Evolutionary conservation across 2,113 vertebrate species (phyloP).

Genomic region (Gnathonemus echidnorhynchus): DNA sequence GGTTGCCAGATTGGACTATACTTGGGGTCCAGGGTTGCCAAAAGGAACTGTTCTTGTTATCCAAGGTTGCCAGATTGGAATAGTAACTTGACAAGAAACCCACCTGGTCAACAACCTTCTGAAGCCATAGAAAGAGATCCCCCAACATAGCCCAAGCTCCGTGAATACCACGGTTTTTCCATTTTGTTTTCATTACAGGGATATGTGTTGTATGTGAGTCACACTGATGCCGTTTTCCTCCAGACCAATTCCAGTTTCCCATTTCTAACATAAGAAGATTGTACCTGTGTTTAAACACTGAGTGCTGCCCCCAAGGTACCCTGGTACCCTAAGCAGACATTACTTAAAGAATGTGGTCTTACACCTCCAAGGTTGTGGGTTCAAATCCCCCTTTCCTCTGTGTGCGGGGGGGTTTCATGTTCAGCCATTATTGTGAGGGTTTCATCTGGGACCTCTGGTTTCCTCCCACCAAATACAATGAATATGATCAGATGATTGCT

Average conservation of each 20-base stretch:
- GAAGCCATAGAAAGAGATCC: background rate
- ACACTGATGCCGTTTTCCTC: background rate
- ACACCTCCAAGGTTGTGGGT: background rate
- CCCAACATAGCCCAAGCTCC: background rate
- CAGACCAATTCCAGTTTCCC: background rate
- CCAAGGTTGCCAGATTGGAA: background rate
- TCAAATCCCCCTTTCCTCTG: background rate
- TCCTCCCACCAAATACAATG: background rate
- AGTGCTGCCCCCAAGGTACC: background rate
- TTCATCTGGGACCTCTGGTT: background rate
- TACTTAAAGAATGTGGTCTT: background rate
- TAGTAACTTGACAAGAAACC: background rate
- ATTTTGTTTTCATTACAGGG: no score
- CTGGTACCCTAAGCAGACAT: background rate
- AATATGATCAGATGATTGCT: background rate
- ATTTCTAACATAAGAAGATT: background rate
- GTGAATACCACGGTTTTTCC: background rate
- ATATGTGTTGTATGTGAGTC: background rate
- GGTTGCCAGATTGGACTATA: background rate
- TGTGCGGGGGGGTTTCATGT: background rate
- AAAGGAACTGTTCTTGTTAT: background rate
- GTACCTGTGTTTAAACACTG: background rate
- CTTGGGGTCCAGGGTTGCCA: background rate
- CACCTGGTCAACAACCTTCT: background rate
- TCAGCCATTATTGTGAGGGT: background rate